Percentiles rank a stretch among this genome's conserved stretches.
phyloP scores from a whole-genome alignment of 1,140 invertebrate genomes.

The Elymnias hypermnestra region DNA sequence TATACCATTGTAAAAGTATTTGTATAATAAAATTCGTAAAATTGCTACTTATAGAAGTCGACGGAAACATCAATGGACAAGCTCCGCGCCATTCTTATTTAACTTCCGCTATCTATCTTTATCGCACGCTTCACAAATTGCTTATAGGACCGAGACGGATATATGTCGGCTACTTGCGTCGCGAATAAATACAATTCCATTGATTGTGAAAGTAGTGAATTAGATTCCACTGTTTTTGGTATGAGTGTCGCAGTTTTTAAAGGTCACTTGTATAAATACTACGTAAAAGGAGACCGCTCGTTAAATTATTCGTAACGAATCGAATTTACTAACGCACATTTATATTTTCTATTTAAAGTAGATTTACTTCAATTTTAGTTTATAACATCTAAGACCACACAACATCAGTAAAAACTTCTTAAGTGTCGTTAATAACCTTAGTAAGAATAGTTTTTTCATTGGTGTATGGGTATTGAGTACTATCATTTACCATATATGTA shows the following conservation, averaged over 20 bases:
- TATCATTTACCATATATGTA: too few species aligned
- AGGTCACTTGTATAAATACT: too few species aligned
- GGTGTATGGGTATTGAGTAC: too few species aligned
- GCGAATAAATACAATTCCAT: conserved; percentile 46
- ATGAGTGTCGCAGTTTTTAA: conserved; percentile 15
- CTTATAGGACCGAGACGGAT: conserved; percentile 22
- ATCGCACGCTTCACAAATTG: conserved; percentile 25
- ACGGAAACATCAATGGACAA: conserved; percentile 62
- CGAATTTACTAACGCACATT: too few species aligned
- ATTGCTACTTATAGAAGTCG: conserved; percentile 21
- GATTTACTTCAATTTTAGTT: too few species aligned
- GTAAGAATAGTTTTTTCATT: too few species aligned
- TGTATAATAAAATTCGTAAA: conserved; percentile 7
- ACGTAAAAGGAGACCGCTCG: too few species aligned
- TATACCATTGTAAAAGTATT: conserved; percentile 1
- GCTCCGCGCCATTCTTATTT: conserved; percentile 54
- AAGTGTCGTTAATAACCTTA: too few species aligned
- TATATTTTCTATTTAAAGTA: too few species aligned
- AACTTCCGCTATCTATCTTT: conserved; percentile 53
- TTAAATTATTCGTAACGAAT: too few species aligned
- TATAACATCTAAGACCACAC: too few species aligned
- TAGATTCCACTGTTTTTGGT: conserved; percentile 29
- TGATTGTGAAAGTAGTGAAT: conserved; percentile 47
- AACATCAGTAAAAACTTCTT: too few species aligned
- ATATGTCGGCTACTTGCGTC: conserved; percentile 16